phyloP scores from a whole-genome alignment of 2,797 vertebrate genomes.

The Cirrhinus molitorella region DNA sequence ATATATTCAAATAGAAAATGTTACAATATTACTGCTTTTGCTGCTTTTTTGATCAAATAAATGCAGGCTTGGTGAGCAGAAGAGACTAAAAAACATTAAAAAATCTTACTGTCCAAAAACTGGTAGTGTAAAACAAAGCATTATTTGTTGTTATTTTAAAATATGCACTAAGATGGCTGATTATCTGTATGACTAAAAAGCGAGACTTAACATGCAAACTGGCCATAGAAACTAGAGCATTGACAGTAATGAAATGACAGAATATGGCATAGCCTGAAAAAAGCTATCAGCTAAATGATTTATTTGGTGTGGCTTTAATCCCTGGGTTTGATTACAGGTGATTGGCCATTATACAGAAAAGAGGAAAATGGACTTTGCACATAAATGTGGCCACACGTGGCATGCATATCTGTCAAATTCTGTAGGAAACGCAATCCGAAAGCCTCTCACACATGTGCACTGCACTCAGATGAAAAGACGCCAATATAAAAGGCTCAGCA shows the following conservation, averaged over 20 bases:
- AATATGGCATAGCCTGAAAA: background rate
- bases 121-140: too few relatives aligned
- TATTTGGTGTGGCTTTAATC: background rate
- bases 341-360: background rate
- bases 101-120: too few relatives aligned
- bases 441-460: constrained; percentile 10
- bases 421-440: background rate
- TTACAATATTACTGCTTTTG: too few relatives aligned
- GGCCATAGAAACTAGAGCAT: background rate
- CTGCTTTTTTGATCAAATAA: too few relatives aligned
- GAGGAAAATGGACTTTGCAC: background rate
- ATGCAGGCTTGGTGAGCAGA: too few relatives aligned
- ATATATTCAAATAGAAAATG: too few relatives aligned
- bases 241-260: background rate
- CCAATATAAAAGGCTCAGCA: constrained; percentile 30
- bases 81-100: too few relatives aligned
- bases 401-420: background rate
- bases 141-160: background rate
- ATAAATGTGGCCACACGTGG: constrained; percentile 4
- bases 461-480: constrained; percentile 27
- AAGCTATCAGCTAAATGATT: background rate
- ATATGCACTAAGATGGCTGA: background rate
- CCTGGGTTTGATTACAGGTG: background rate
- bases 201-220: background rate
- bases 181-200: too few relatives aligned